Evolutionary conservation across 2,888 invertebrate genomes (phyloP).

Genomic region (Acanthosoma haemorrhoidale): DNA sequence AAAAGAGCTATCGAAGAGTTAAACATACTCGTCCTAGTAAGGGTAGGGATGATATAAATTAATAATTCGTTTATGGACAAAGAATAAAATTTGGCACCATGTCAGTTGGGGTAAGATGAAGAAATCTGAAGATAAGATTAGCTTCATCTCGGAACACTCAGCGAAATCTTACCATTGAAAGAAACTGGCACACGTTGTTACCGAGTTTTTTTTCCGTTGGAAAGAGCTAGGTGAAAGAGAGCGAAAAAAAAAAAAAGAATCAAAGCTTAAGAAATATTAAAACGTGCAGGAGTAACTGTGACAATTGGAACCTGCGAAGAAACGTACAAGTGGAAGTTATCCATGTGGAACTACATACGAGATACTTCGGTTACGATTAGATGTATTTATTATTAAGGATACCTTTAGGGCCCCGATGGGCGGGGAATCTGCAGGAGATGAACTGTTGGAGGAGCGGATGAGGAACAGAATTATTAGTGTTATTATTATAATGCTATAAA

Average conservation of each 20-base stretch:
- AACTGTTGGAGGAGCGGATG: slow-evolving; percentile 29
- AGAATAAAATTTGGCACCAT: no score
- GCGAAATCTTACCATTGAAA: slow-evolving; percentile 17
- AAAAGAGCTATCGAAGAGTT: no score
- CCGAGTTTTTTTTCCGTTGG: neutral
- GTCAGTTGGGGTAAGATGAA: neutral
- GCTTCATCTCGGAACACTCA: neutral
- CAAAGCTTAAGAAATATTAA: neutral
- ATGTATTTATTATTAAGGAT: slow-evolving; percentile 29
- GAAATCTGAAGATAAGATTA: neutral
- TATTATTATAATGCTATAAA: no score
- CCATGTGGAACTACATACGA: neutral
- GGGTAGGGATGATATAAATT: no score
- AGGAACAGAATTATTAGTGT: slow-evolving; percentile 30
- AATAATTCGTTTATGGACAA: no score
- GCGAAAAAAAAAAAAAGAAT: neutral
- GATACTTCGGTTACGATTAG: slow-evolving; percentile 22
- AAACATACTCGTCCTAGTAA: no score
- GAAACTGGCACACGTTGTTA: neutral
- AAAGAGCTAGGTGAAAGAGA: neutral
- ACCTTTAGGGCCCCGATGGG: slow-evolving; percentile 1
- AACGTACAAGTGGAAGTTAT: neutral
- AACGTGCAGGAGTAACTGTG: neutral
- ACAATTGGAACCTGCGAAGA: neutral
- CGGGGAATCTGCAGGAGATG: slow-evolving; percentile 30